phyloP scores from a whole-genome alignment of 2,113 vertebrate species.

The Otocyon megalotis region DNA sequence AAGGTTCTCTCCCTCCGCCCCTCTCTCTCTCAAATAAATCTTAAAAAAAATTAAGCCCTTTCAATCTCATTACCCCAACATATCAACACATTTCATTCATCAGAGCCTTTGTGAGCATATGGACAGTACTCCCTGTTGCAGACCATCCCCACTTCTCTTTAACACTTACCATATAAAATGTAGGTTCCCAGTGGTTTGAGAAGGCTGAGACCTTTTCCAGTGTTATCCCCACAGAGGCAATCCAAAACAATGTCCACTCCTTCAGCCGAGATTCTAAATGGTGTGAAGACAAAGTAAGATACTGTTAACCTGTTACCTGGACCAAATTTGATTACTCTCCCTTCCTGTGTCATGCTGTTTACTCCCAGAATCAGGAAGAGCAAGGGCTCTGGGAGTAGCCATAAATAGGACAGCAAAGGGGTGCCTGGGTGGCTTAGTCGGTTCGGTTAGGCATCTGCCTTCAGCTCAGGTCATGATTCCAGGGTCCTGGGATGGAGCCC shows the following conservation, averaged over 20 bases:
- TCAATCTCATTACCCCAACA: too few species aligned
- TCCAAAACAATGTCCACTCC: slow-evolving; percentile 98
- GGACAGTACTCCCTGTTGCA: accelerated
- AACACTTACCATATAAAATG: slow-evolving; percentile 95
- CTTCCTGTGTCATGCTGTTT: not conserved
- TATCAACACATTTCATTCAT: not conserved
- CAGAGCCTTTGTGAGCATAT: not conserved
- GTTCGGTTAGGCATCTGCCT: too few species aligned
- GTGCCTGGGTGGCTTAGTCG: too few species aligned
- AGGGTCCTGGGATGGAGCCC: too few species aligned
- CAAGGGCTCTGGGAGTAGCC: not conserved
- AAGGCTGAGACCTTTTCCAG: slow-evolving; percentile 96
- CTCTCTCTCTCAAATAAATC: not conserved
- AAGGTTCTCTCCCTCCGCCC: not conserved
- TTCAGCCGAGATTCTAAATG: slow-evolving; percentile 94
- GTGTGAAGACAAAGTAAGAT: slow-evolving; percentile 46
- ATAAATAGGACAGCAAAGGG: not conserved
- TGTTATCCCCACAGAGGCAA: slow-evolving; percentile 98
- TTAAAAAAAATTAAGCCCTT: not conserved
- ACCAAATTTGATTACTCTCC: not conserved
- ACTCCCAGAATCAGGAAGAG: not conserved
- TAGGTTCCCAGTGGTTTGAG: slow-evolving; percentile 98
- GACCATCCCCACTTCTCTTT: accelerated
- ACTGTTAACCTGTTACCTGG: not conserved
- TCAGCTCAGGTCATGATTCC: too few species aligned